Evolutionary conservation across 2,888 invertebrate genomes (phyloP).

Genomic region (Acanthacorydalis orientalis): DNA sequence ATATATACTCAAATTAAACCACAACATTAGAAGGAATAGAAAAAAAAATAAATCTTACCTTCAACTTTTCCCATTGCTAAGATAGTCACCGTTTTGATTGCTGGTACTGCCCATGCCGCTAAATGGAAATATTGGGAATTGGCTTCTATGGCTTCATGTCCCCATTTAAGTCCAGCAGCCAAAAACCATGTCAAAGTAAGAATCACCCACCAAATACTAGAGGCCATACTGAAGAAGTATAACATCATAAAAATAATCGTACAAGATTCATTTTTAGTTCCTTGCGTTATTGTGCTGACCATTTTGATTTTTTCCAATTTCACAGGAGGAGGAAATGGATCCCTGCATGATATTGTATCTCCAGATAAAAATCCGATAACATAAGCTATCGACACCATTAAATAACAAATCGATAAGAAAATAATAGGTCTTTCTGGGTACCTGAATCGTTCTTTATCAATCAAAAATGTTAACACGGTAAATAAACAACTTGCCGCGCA

Average conservation of each 20-base stretch:
- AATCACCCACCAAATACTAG: conserved; percentile 96
- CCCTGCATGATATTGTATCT: conserved; percentile 68
- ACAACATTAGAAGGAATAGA: too few relatives aligned
- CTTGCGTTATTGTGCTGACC: conserved; percentile 76
- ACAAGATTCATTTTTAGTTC: conserved; percentile 66
- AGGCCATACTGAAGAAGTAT: conserved; percentile 93
- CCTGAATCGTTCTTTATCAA: conserved; percentile 87
- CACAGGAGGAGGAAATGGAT: conserved; percentile 56
- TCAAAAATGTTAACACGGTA: conserved; percentile 80
- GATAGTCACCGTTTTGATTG: conserved; percentile 87
- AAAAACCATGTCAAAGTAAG: conserved; percentile 92
- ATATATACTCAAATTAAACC: too few relatives aligned
- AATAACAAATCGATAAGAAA: conserved; percentile 88
- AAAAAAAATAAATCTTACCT: conserved; percentile 37
- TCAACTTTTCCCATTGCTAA: conserved; percentile 92
- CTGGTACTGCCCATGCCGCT: conserved; percentile 96
- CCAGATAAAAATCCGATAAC: conserved; percentile 71
- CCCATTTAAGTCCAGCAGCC: conserved; percentile 94
- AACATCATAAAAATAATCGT: conserved; percentile 92
- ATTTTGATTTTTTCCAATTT: conserved; percentile 54
- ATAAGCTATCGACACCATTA: conserved; percentile 87
- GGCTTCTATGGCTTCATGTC: conserved; percentile 93
- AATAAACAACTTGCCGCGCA: conserved; percentile 86
- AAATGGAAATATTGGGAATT: conserved; percentile 95
- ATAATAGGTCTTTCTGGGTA: conserved; percentile 98